phyloP scores from a whole-genome alignment of 2,797 vertebrate genomes.

The Potorous gilbertii region DNA sequence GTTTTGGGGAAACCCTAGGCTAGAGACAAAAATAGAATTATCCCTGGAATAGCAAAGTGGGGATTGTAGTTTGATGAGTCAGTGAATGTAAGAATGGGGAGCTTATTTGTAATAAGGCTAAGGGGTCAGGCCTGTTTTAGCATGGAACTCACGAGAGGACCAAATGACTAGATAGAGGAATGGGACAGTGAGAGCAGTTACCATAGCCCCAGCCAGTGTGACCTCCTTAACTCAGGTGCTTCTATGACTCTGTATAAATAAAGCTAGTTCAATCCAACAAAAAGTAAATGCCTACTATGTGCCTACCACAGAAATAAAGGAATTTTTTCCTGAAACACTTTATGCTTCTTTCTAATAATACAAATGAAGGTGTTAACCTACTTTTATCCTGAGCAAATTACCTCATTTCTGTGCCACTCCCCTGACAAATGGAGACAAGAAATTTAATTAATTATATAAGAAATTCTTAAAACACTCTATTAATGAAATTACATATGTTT shows the following conservation, averaged over 20 bases:
- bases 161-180: not conserved
- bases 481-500: constrained; percentile 72
- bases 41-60: not conserved
- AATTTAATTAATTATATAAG: constrained; percentile 78
- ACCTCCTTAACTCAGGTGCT: not conserved
- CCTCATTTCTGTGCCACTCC: constrained; percentile 58
- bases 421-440: constrained; percentile 66
- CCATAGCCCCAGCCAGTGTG: not conserved
- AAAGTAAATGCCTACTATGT: not conserved
- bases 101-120: not conserved
- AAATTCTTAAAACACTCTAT: constrained; percentile 71
- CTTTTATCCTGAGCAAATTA: constrained; percentile 65
- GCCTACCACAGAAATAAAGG: constrained; percentile 41
- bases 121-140: not conserved
- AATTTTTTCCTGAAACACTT: constrained; percentile 39
- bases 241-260: not conserved
- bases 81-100: not conserved
- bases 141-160: not conserved
- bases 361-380: constrained; percentile 60
- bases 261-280: constrained; percentile 24
- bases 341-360: constrained; percentile 50
- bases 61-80: not conserved
- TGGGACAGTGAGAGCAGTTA: not conserved
- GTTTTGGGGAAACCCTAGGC: not conserved
- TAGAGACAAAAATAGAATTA: not conserved